Conservation (phyloP, 2,113 vertebrate species). For the Pogonocichla stellata region DNA sequence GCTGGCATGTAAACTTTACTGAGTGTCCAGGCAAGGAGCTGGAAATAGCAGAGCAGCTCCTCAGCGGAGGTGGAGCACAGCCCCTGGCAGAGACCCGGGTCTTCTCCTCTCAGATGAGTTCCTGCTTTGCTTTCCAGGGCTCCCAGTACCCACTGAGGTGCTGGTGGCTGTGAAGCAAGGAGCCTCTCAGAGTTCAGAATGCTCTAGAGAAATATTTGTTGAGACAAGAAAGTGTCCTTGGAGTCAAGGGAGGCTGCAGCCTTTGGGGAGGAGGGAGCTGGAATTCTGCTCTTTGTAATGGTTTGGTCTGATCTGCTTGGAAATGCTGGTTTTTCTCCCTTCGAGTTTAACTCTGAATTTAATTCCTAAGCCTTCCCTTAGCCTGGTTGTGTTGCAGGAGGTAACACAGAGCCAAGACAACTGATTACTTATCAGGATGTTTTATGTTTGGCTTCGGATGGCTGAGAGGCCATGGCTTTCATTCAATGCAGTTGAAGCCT, state of each 20-base stretch:
- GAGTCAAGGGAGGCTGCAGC: neutral
- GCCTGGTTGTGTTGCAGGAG: neutral
- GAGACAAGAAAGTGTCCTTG: neutral
- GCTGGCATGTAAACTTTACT: slow-evolving; percentile 13
- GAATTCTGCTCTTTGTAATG: neutral
- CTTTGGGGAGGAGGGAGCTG: neutral
- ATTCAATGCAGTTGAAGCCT: neutral
- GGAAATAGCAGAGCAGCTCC: slow-evolving; percentile 19
- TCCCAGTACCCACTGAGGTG: neutral
- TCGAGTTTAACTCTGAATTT: neutral
- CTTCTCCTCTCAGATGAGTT: neutral
- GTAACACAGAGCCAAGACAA: neutral
- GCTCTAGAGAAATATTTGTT: neutral
- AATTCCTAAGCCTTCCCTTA: neutral
- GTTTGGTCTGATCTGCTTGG: neutral
- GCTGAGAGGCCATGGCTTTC: neutral
- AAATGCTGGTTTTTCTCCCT: neutral
- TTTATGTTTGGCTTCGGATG: neutral
- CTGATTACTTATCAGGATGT: neutral
- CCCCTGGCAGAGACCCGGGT: neutral
- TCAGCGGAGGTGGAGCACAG: neutral
- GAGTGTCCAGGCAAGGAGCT: neutral
- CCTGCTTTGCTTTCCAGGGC: neutral
- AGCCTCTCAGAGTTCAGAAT: accelerated
- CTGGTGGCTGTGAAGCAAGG: neutral